Conservation (phyloP, 2,888 invertebrate genomes). For the Harpagoxenus sublaevis region DNA sequence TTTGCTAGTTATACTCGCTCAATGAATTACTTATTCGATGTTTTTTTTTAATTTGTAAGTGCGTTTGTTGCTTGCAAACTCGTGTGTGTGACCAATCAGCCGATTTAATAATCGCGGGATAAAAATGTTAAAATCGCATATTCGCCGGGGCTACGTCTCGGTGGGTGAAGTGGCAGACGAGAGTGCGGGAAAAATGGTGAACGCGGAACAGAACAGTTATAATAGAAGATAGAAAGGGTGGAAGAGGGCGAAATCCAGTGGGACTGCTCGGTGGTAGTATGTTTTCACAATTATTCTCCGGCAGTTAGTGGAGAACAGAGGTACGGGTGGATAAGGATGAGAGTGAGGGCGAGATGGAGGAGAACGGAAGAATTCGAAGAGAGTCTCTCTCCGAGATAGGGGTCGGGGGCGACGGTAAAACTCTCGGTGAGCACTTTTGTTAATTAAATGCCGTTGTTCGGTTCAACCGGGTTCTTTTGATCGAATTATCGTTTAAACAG, state of each 20-base stretch:
- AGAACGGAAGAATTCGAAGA: slow-evolving; percentile 62
- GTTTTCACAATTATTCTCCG: slow-evolving; percentile 72
- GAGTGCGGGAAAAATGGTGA: slow-evolving; percentile 38
- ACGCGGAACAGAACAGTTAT: slow-evolving; percentile 68
- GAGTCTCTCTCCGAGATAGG: slow-evolving; percentile 60
- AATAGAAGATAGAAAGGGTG: slow-evolving; percentile 65
- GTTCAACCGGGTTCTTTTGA: slow-evolving; percentile 80
- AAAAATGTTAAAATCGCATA: slow-evolving; percentile 48
- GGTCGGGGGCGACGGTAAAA: slow-evolving; percentile 68
- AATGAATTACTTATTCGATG: background rate
- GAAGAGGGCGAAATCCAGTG: slow-evolving; percentile 60
- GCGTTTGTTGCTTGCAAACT: background rate
- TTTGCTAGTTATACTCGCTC: background rate
- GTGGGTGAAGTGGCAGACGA: slow-evolving; percentile 14
- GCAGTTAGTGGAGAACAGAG: slow-evolving; percentile 56
- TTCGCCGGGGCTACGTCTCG: slow-evolving; percentile 12
- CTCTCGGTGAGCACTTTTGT: slow-evolving; percentile 82
- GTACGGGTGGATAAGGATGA: slow-evolving; percentile 52
- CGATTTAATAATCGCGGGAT: slow-evolving; percentile 17
- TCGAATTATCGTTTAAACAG: slow-evolving; percentile 83
- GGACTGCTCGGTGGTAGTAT: slow-evolving; percentile 65
- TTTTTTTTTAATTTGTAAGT: slow-evolving; percentile 10
- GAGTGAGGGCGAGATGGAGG: background rate
- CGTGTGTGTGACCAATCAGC: background rate
- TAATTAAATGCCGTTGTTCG: slow-evolving; percentile 84